These are phyloP conservation scores for Sebastiscus tertius DNA, from an alignment of 2,797 vertebrate species.

Conservation along the genomic window DNA sequence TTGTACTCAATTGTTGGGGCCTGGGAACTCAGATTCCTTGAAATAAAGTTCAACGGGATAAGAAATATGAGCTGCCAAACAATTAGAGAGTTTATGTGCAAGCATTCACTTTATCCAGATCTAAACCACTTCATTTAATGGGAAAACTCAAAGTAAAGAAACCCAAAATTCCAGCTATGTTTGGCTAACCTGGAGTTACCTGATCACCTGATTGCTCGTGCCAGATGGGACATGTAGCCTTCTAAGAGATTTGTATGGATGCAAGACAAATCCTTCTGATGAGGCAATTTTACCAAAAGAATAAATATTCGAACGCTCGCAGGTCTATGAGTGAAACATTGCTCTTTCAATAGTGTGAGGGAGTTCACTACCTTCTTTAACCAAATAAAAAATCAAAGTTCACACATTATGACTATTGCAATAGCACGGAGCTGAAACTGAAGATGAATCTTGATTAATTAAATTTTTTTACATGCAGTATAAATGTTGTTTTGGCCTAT, in stretches of 20 bases:
- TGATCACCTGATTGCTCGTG: neutral
- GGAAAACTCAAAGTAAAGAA: neutral
- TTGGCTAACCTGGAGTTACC: neutral
- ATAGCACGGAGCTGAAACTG: neutral
- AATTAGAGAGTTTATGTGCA: neutral
- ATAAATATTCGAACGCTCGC: neutral
- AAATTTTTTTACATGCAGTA: too few relatives aligned
- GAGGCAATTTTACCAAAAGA: neutral
- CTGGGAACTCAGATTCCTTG: neutral
- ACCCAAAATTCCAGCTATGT: neutral
- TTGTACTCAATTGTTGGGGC: neutral
- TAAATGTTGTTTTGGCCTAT: too few relatives aligned
- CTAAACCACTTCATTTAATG: neutral
- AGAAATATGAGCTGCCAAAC: neutral
- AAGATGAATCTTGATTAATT: neutral
- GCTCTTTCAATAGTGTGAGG: neutral
- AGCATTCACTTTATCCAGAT: neutral
- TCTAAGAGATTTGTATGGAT: too few relatives aligned
- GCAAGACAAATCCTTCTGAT: neutral
- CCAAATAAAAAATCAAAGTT: neutral
- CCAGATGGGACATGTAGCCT: neutral
- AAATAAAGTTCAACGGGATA: neutral
- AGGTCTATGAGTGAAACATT: neutral
- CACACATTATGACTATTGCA: neutral
- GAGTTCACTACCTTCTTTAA: neutral